Base-by-base conservation (phyloP, 1,140 invertebrate species). In the Pseudomyrmex dendroicus region DNA sequence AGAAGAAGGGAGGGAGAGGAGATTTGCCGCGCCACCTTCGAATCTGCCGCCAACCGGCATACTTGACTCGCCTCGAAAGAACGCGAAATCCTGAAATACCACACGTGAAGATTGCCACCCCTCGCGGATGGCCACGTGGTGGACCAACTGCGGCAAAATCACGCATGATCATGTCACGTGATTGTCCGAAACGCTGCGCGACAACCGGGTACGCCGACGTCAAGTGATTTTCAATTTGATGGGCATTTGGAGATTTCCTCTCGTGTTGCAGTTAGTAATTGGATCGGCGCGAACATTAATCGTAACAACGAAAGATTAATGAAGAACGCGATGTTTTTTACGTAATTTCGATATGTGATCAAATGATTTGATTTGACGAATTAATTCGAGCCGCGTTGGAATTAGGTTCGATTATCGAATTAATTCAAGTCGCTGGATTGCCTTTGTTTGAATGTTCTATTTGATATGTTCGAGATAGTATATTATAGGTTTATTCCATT, bases 21-120 rank as follows among this genome's bases (percentile, higher is more conserved):
- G 73, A 84, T 35, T 35, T 25, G 63, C 61, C 59, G 72, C 59
- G 72, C 56, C 86, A 76, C 70, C 70, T 84, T 78, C 54, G 74
- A 84, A 72, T 82, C 67, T 87, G 61, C 74, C 67, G 82, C 70
- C 82, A 80, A 44, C 64, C 52, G 17, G 17, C 52, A 22, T 10
- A 57, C 64, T 68, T 78, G 9, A 9, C 63, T n/a, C 22, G 64
- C 15, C 44, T 25, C 64, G 76, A 76, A 61, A 72, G 66, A 80
- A 80, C 66, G 59, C 59, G 78, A 82, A 74, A 82, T 74, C 35
- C 48, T 63, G 68, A 25, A 64, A 74, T 82, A n/a, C 35, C 59
- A 56, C 70, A 46, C 54, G 68, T 52, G 68, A 68, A 73, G 57
- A 59, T 44, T 35, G 48, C 64, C 64, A 48, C 44, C 66, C 56